Evolutionary conservation across 2,113 vertebrate genomes (phyloP).

Genomic region (Charadrius vociferus): DNA sequence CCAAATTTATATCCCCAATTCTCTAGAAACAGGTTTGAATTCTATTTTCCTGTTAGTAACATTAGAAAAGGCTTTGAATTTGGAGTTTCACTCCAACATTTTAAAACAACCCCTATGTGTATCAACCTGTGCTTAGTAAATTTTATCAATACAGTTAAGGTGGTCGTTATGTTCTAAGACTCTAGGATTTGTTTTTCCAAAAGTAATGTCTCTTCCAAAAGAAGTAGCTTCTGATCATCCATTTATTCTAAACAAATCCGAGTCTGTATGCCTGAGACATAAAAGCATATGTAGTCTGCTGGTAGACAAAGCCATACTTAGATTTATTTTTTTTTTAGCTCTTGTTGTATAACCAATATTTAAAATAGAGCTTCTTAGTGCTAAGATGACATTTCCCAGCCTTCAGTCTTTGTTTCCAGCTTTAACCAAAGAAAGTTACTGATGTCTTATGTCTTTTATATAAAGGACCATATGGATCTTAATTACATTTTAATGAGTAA

Average conservation of each 20-base stretch:
- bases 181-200: not conserved
- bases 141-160: not conserved
- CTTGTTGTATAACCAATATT: not conserved
- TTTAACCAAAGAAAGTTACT: not conserved
- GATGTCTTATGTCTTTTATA: not conserved
- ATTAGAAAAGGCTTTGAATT: not conserved
- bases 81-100: not conserved
- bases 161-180: not conserved
- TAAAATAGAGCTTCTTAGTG: not conserved
- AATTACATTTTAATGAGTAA: slow-evolving; percentile 3
- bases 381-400: not conserved
- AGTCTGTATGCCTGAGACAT: not conserved
- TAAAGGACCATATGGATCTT: not conserved
- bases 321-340: not conserved
- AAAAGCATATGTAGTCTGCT: not conserved
- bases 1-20: not conserved
- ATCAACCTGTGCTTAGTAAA: not conserved
- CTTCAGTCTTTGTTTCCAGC: not conserved
- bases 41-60: not conserved
- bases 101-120: not conserved
- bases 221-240: not conserved
- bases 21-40: not conserved
- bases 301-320: not conserved
- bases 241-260: not conserved
- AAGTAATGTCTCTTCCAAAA: not conserved